Percentiles rank a stretch among this genome's conserved stretches.
Evolutionary conservation across 2,113 vertebrate genomes (phyloP).

Genomic region (Lophius piscatorius): DNA sequence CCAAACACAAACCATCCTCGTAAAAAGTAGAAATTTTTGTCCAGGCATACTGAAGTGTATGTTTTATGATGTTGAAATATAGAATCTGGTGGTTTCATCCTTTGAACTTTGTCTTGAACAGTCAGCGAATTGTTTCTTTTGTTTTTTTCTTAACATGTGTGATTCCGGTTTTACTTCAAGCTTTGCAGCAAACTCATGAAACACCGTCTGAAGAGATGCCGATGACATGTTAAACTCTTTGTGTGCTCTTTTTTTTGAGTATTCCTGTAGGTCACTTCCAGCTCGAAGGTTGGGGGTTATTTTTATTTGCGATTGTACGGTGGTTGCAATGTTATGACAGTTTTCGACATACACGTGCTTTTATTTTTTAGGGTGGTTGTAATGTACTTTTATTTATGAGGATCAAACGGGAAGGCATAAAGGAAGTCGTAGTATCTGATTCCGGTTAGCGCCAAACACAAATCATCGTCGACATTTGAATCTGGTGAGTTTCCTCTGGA

Average conservation of each 20-base stretch:
- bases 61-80: too few relatives aligned
- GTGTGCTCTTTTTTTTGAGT: constrained; percentile 47
- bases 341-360: too few relatives aligned
- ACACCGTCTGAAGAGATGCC: constrained; percentile 32
- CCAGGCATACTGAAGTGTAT: constrained; percentile 46
- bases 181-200: constrained; percentile 22
- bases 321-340: too few relatives aligned
- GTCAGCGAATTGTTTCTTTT: constrained; percentile 19
- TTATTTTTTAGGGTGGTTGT: too few relatives aligned
- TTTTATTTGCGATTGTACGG: constrained; percentile 63
- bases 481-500: too few relatives aligned
- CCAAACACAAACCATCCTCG: too few relatives aligned
- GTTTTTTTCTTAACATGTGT: constrained; percentile 6
- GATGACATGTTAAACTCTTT: constrained; percentile 62
- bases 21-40: constrained; percentile 22
- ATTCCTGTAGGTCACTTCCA: constrained; percentile 57
- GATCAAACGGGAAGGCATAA: too few relatives aligned
- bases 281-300: constrained; percentile 56
- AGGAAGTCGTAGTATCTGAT: too few relatives aligned
- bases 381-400: too few relatives aligned
- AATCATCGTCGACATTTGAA: too few relatives aligned
- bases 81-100: constrained; percentile 39
- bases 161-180: constrained; percentile 27
- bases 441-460: too few relatives aligned
- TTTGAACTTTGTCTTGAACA: constrained; percentile 34